Percentiles rank a stretch among this genome's conserved stretches.
phyloP scores from a whole-genome alignment of 2,797 vertebrate species.

The Scolopax bukidnonensis region DNA sequence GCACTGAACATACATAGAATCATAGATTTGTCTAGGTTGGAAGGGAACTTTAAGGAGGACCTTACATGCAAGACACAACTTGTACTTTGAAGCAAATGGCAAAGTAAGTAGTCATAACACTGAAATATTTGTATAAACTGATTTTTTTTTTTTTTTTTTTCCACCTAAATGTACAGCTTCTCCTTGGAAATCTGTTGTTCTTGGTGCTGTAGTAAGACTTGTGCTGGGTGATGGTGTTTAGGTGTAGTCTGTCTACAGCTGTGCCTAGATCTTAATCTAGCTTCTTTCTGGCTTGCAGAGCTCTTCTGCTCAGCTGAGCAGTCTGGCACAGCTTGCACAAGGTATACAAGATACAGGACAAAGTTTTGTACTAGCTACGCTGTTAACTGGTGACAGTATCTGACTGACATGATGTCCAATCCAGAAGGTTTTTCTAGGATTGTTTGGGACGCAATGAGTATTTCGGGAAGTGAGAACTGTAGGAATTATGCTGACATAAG shows the following conservation, averaged over 20 bases:
- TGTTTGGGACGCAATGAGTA: background rate
- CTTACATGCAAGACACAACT: background rate
- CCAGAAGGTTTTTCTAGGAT: background rate
- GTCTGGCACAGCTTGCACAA: background rate
- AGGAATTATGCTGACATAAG: background rate
- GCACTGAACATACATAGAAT: background rate
- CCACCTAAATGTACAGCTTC: background rate
- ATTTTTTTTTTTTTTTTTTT: background rate
- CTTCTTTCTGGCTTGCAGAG: background rate
- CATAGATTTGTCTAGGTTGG: no score
- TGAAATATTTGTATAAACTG: background rate
- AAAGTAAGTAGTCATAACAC: background rate
- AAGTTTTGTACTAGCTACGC: background rate
- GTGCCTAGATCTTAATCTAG: background rate
- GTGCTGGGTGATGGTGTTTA: background rate
- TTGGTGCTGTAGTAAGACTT: background rate
- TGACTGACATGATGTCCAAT: accelerated
- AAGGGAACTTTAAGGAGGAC: no score
- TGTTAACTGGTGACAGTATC: background rate
- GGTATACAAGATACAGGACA: background rate
- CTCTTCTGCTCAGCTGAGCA: background rate
- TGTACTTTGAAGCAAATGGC: background rate
- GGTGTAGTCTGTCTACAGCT: background rate
- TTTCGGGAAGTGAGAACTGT: background rate
- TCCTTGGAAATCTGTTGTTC: background rate